These are phyloP conservation scores for Mola mola DNA, from an alignment of 2,113 vertebrate species.

Conservation along the genomic window DNA sequence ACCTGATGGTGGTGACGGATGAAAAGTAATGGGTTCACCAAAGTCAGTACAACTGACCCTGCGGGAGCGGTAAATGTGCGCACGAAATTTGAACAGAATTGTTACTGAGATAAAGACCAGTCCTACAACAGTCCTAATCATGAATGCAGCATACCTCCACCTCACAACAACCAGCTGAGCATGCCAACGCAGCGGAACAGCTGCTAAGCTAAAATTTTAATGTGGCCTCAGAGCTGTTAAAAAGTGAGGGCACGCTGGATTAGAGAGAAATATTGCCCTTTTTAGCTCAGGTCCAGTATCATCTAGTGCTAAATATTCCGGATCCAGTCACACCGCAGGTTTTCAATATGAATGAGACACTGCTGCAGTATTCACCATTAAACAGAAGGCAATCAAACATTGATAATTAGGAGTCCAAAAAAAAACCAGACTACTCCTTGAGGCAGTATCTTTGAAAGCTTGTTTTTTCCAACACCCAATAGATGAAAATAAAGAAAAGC, in stretches of 20 bases:
- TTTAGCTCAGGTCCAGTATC: constrained; percentile 46
- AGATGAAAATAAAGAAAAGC: no score
- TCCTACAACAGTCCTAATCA: no score
- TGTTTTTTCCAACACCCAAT: no score
- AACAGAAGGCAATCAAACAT: not conserved
- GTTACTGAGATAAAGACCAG: no score
- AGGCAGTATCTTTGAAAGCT: no score
- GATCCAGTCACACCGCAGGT: constrained; percentile 19
- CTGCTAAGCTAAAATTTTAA: constrained; percentile 25
- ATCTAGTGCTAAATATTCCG: constrained; percentile 49
- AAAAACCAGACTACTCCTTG: no score
- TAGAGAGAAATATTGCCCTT: constrained; percentile 43
- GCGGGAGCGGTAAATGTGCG: no score
- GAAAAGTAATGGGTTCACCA: no score
- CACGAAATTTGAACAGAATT: no score
- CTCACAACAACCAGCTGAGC: constrained; percentile 4
- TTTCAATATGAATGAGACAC: constrained; percentile 13
- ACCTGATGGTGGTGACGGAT: no score
- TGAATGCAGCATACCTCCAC: constrained; percentile 45
- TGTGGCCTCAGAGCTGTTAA: constrained; percentile 14
- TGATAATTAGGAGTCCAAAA: not conserved
- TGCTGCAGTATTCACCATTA: not conserved
- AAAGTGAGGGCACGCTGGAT: constrained; percentile 29
- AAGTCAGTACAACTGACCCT: no score
- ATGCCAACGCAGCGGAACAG: constrained; percentile 14